Conservation (phyloP, 1,140 invertebrate genomes). For the Drosophila arizonae region DNA sequence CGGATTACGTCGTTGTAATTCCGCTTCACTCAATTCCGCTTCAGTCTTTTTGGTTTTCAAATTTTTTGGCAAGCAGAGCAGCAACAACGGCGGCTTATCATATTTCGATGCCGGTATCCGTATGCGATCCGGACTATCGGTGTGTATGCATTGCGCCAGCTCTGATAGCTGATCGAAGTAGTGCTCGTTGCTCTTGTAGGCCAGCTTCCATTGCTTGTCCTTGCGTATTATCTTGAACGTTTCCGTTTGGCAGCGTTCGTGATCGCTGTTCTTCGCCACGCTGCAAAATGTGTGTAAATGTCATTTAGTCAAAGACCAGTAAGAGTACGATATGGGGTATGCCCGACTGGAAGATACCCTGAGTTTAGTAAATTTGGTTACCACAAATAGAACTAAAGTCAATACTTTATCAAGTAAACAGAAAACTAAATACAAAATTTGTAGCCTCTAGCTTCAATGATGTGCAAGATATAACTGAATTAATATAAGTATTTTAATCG, state of each 20-base stretch:
- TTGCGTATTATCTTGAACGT: conserved; percentile 86
- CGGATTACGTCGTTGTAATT: conserved; percentile 63
- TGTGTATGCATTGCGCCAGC: conserved; percentile 64
- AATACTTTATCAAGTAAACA: no score
- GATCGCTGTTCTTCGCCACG: conserved; percentile 44
- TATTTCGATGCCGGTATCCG: conserved; percentile 92
- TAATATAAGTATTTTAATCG: no score
- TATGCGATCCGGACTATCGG: conserved; percentile 55
- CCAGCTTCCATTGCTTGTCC: conserved; percentile 63
- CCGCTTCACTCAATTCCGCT: conserved; percentile 65
- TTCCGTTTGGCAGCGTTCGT: conserved; percentile 85
- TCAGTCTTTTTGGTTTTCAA: conserved; percentile 81
- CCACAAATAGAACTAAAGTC: no score
- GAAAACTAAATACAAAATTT: no score
- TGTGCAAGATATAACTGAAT: no score
- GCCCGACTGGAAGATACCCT: no score
- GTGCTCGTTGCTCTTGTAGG: conserved; percentile 43
- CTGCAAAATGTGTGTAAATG: conserved; percentile 19
- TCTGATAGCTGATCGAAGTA: conserved; percentile 57
- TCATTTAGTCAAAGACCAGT: neutral
- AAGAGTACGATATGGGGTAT: no score
- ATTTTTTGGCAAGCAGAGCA: conserved; percentile 86
- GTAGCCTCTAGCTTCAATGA: no score
- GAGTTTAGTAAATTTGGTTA: no score
- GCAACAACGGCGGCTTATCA: conserved; percentile 88